These are phyloP conservation scores for Telmatherina bonti DNA, from an alignment of 2,797 vertebrate species.

Conservation along the genomic window DNA sequence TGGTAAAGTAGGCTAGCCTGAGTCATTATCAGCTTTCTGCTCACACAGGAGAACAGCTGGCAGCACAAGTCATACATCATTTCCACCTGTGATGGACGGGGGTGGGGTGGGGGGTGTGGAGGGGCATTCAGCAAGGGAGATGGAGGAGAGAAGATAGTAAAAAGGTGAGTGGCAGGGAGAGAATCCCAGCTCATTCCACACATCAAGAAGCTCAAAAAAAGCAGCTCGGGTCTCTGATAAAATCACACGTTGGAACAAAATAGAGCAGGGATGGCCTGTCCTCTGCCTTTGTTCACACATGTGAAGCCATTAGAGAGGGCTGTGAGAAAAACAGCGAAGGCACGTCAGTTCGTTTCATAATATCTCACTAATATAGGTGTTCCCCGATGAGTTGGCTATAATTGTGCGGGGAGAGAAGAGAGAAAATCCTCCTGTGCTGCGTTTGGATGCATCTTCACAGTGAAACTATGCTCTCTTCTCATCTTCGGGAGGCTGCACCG, in stretches of 20 bases:
- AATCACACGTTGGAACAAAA: constrained; percentile 53
- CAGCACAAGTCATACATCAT: constrained; percentile 73
- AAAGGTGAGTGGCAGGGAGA: constrained; percentile 42
- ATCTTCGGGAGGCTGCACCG: constrained; percentile 6
- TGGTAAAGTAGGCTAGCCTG: constrained; percentile 50
- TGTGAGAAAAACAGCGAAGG: constrained; percentile 64
- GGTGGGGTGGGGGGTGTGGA: background rate
- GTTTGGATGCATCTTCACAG: constrained; percentile 47
- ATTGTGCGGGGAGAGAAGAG: constrained; percentile 58
- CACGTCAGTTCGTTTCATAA: constrained; percentile 46
- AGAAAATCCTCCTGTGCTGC: constrained; percentile 37
- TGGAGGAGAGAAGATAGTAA: constrained; percentile 10
- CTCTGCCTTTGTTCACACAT: constrained; percentile 57
- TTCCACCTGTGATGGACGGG: constrained; percentile 68
- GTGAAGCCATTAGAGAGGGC: constrained; percentile 60
- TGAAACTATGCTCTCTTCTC: constrained; percentile 28
- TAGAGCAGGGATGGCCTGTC: constrained; percentile 49
- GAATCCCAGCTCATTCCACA: constrained; percentile 49
- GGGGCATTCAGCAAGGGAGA: constrained; percentile 4
- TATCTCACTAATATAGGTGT: constrained; percentile 59
- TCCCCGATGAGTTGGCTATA: constrained; percentile 53
- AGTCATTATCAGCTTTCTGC: constrained; percentile 76
- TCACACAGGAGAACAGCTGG: constrained; percentile 62
- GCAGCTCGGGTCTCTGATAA: constrained; percentile 35
- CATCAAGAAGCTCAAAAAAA: constrained; percentile 33